Base-by-base conservation (phyloP, 2,797 vertebrate genomes). In the Platyrinchus mystaceus region DNA sequence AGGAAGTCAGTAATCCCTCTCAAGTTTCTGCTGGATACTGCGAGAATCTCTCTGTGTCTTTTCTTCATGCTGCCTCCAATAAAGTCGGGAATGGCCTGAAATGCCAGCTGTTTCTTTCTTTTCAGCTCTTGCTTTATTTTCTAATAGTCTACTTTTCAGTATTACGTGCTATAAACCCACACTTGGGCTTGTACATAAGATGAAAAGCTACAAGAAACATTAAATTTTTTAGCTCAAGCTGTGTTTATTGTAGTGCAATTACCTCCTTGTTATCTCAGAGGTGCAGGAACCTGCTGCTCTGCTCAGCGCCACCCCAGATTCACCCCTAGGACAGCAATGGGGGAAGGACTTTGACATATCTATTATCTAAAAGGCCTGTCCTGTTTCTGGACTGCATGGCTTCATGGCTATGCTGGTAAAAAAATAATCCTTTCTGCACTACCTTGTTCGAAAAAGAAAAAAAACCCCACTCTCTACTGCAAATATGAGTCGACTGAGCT, bases 1-100 rank as follows among this genome's bases (percentile, higher is more conserved):
- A 87, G 95, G 91, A 96, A 94, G 82, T 68, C 89, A 3, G 2
- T 70, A 95, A 95, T 87, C 56, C 87, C 56, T 89, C 92, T 94
- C 87, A 82, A 11, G 56, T 96, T 94, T 95, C 95, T 94, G 41
- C 9, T 78, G 87, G 75, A 85, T 75, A 21, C 22, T 43, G 49
- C 34, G 44, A 22, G 27, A 56, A 59, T 83, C 64, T 80, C 4
- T 90, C 69, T 59, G 19, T 89, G 75, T 28, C 60, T 84, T 34
- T 58, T 83, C 68, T 83, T 80, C 67, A 5, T 46, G n/a, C 24
- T 44, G 7, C 2, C 13, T 62, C 20, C 6, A 62, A 59, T 83
- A 89, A 93, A 96, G 19, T 30, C 68, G 46, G 34, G 74, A 81
- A 60, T 20, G 16, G 23, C 32, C 75, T 80, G 39, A 60, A 83